These are phyloP conservation scores for Augochlorella aurata DNA, from an alignment of 2,888 invertebrate genomes.

Conservation along the genomic window DNA sequence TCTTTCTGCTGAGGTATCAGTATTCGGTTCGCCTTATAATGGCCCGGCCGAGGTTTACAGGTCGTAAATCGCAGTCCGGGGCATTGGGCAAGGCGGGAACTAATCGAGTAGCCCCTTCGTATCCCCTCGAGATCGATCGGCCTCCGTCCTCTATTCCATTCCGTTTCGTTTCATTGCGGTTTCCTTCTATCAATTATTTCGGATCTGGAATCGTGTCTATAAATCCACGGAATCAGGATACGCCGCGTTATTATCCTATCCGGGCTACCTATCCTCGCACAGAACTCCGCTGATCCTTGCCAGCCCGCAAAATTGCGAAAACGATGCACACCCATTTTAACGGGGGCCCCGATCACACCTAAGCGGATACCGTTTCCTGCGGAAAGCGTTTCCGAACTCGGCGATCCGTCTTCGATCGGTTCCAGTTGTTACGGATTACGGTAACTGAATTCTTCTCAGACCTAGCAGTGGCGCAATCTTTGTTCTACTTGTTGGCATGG, in stretches of 20 bases:
- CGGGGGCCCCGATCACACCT: constrained; percentile 11
- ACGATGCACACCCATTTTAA: constrained; percentile 30
- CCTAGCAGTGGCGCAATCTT: background rate
- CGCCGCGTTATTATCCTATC: constrained; percentile 63
- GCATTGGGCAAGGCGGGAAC: constrained; percentile 66
- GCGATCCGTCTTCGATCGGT: constrained; percentile 13
- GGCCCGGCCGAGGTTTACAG: constrained; percentile 57
- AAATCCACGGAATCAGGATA: constrained; percentile 67
- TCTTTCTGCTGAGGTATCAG: constrained; percentile 39
- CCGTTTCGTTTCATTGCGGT: constrained; percentile 66
- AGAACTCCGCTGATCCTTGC: constrained; percentile 30
- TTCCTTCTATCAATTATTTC: constrained; percentile 75
- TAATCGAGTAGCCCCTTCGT: constrained; percentile 59
- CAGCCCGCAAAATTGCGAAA: constrained; percentile 45
- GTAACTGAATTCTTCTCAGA: background rate
- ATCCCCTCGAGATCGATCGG: constrained; percentile 10
- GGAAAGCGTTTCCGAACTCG: constrained; percentile 15
- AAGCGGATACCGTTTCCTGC: constrained; percentile 24
- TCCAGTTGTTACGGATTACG: background rate
- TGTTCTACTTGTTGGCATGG: background rate
- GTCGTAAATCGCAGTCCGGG: constrained; percentile 62
- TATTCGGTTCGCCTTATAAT: constrained; percentile 57
- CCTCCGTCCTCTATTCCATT: constrained; percentile 63
- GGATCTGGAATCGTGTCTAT: constrained; percentile 66
- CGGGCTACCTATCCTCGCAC: constrained; percentile 25